phyloP scores from a whole-genome alignment of 2,888 invertebrate genomes.

The Nemurella pictetii region DNA sequence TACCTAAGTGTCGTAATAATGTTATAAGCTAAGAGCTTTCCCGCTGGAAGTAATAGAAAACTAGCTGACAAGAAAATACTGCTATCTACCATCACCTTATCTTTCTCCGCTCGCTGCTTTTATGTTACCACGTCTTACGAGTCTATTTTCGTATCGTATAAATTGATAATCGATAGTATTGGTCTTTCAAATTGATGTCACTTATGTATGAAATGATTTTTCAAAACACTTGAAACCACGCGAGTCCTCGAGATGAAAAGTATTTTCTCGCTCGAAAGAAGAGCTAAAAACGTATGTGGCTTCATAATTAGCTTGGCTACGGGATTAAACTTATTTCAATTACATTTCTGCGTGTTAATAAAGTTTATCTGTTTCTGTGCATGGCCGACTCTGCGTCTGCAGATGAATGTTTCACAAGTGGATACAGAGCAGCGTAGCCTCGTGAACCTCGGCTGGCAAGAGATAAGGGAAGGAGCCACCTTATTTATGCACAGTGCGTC shows the following conservation, averaged over 20 bases:
- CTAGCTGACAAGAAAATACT: not conserved
- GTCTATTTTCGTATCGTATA: not conserved
- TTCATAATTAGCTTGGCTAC: not conserved
- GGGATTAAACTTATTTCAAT: not conserved
- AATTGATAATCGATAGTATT: not conserved
- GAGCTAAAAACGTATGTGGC: not conserved
- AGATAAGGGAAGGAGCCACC: not conserved
- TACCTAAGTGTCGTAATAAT: not conserved
- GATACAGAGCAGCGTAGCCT: not conserved
- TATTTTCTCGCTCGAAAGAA: not conserved
- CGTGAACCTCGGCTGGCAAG: not conserved
- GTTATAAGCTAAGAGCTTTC: not conserved
- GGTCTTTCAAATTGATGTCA: not conserved
- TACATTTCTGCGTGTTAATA: not conserved
- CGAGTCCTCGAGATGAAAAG: no score
- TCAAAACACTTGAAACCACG: not conserved
- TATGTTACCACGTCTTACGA: not conserved
- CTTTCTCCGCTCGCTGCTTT: not conserved
- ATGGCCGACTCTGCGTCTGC: not conserved
- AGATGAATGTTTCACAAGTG: not conserved
- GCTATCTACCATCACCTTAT: not conserved
- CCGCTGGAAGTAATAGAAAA: not conserved
- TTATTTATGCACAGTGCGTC: not conserved
- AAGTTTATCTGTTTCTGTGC: not conserved
- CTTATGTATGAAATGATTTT: not conserved